These are phyloP conservation scores for Eumaeus atala DNA, from an alignment of 1,140 invertebrate genomes.

Conservation along the genomic window DNA sequence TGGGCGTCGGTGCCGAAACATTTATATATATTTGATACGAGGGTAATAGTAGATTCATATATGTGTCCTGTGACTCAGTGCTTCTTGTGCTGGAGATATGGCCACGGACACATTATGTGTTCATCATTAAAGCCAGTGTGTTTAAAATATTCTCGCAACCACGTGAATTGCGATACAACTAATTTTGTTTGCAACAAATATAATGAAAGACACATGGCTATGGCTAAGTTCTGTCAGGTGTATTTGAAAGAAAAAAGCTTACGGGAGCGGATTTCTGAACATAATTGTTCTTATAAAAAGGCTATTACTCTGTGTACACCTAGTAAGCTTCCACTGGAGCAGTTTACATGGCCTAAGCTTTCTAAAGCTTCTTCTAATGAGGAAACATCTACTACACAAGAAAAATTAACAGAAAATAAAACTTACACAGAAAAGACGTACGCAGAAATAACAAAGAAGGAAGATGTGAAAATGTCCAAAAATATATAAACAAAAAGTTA, in stretches of 20 bases:
- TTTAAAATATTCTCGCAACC: constrained; percentile 30
- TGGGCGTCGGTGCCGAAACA: constrained; percentile 14
- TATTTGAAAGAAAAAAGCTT: constrained; percentile 30
- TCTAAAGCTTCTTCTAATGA: too few species aligned
- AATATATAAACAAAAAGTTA: too few species aligned
- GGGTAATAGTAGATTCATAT: constrained; percentile 24
- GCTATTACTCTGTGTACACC: constrained; percentile 15
- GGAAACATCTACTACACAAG: too few species aligned
- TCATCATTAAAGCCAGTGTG: constrained; percentile 28
- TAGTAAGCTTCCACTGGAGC: too few species aligned
- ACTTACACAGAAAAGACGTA: too few species aligned
- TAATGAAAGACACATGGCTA: constrained; percentile 24
- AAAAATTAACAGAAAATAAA: too few species aligned
- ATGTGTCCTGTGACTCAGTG: constrained; percentile 36
- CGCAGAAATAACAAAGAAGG: too few species aligned
- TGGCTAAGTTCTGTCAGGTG: constrained; percentile 24
- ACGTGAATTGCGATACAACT: constrained; percentile 29
- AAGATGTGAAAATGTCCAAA: too few species aligned
- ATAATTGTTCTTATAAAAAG: constrained; percentile 26
- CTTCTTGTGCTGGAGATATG: constrained; percentile 31
- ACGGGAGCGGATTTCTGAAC: constrained; percentile 28
- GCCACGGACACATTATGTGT: constrained; percentile 26
- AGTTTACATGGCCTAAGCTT: too few species aligned
- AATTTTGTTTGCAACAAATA: constrained; percentile 31
- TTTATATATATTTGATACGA: constrained; percentile 22